These are phyloP conservation scores for Sarcophaga bullata DNA, from an alignment of 1,140 invertebrate genomes.

Conservation along the genomic window DNA sequence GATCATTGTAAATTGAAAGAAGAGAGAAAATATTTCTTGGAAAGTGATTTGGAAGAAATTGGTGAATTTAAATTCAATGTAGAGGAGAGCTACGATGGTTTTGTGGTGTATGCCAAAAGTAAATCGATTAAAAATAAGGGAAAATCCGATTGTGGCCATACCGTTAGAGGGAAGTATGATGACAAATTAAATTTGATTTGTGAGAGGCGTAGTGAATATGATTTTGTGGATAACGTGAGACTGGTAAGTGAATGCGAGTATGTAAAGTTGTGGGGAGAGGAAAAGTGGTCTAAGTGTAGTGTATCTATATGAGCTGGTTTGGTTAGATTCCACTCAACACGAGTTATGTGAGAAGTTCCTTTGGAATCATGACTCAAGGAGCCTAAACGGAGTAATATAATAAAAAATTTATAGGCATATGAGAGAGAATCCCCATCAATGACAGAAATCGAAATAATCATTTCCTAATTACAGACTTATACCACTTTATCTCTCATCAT, in stretches of 20 bases:
- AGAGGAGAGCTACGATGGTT: conserved; percentile 57
- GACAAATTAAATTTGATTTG: conserved; percentile 59
- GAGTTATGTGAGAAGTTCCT: no score
- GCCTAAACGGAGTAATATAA: no score
- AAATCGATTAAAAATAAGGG: conserved; percentile 57
- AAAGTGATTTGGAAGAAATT: conserved; percentile 57
- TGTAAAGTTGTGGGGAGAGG: no score
- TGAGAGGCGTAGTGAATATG: conserved; percentile 57
- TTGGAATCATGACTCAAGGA: no score
- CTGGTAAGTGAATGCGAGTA: conserved; percentile 47
- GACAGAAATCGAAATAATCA: no score
- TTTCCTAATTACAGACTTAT: no score
- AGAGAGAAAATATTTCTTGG: conserved; percentile 55
- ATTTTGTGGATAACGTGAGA: conserved; percentile 54
- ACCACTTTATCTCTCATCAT: no score
- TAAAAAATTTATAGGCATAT: no score
- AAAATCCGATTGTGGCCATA: conserved; percentile 53
- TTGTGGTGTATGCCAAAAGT: conserved; percentile 58
- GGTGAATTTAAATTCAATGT: conserved; percentile 56
- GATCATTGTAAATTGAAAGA: conserved; percentile 59
- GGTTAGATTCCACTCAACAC: no score
- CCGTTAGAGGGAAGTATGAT: conserved; percentile 58
- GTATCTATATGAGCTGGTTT: no score
- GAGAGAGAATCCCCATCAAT: no score
- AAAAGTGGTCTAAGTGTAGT: no score